Evolutionary conservation across 2,797 vertebrate genomes (phyloP).

Genomic region (Acestrorhynchus altus): DNA sequence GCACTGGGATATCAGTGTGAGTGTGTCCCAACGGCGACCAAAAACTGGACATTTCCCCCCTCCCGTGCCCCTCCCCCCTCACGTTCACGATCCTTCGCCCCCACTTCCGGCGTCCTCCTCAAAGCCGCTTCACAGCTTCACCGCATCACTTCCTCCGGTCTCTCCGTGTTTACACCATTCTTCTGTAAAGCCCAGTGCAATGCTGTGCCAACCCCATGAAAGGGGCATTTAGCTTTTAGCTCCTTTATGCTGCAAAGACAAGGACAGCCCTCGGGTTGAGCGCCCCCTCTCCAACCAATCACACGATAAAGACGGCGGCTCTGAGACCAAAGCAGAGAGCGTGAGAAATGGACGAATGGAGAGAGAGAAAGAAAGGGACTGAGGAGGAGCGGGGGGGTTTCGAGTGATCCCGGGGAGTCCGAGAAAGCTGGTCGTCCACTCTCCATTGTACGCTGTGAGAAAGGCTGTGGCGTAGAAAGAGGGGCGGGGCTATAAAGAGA

Average conservation of each 20-base stretch:
- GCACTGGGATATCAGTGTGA: constrained; percentile 6
- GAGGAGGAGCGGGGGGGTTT: neutral
- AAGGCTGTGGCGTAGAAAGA: constrained; percentile 31
- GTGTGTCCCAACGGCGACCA: neutral
- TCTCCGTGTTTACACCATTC: neutral
- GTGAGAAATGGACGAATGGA: constrained; percentile 46
- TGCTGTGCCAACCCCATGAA: constrained; percentile 16
- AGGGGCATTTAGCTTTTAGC: constrained; percentile 46
- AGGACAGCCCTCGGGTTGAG: constrained; percentile 34
- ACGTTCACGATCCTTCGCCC: constrained; percentile 3
- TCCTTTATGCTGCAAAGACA: constrained; percentile 34
- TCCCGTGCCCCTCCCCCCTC: constrained; percentile 13
- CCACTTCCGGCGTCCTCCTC: constrained; percentile 23
- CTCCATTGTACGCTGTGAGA: constrained; percentile 49
- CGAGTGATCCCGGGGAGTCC: constrained; percentile 9
- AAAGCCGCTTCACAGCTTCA: neutral
- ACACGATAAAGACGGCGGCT: constrained; percentile 19
- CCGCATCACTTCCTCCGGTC: constrained; percentile 12
- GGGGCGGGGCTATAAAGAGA: neutral
- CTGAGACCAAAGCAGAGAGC: constrained; percentile 48
- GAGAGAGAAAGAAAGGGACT: constrained; percentile 24
- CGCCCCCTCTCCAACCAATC: constrained; percentile 26
- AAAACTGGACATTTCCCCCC: constrained; percentile 7
- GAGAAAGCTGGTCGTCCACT: constrained; percentile 35
- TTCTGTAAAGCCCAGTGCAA: neutral